Conservation (phyloP, 1,140 invertebrate species). For the Pemphigus obesinymphae region DNA sequence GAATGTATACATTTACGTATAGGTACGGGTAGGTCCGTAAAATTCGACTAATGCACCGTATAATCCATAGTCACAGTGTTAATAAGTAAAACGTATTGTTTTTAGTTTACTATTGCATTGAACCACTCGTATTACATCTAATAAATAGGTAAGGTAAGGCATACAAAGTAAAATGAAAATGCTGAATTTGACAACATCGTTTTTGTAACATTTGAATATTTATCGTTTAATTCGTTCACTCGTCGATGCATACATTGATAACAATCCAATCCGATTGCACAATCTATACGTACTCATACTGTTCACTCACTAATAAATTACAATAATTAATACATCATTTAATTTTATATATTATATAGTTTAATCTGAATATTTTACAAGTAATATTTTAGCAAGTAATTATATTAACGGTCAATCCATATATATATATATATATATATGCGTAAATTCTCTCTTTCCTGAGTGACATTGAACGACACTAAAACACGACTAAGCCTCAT, state of each 20-base stretch:
- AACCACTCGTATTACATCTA: background rate
- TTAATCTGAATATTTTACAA: too few species aligned
- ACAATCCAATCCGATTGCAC: too few species aligned
- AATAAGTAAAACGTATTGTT: background rate
- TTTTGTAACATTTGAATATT: too few species aligned
- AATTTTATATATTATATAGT: too few species aligned
- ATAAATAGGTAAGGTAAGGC: too few species aligned
- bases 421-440: background rate
- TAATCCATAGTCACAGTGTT: background rate
- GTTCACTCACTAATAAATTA: too few species aligned
- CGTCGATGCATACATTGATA: too few species aligned
- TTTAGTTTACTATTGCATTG: background rate
- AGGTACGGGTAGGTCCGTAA: background rate
- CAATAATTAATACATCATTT: too few species aligned
- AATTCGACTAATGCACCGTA: background rate
- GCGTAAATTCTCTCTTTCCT: conserved; percentile 22
- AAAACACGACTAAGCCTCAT: conserved; percentile 31
- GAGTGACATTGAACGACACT: conserved; percentile 36
- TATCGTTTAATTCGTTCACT: too few species aligned
- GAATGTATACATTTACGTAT: background rate
- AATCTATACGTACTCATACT: background rate
- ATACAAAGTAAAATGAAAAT: too few species aligned
- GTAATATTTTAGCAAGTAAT: too few species aligned
- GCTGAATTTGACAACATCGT: too few species aligned
- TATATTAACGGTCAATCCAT: background rate